A percentile compares a stretch with the other conserved stretches of the same genome.
Evolutionary conservation across 35 echinoderm and acorn worm species (phyloP).

Genomic region (Ptychodera flava): DNA sequence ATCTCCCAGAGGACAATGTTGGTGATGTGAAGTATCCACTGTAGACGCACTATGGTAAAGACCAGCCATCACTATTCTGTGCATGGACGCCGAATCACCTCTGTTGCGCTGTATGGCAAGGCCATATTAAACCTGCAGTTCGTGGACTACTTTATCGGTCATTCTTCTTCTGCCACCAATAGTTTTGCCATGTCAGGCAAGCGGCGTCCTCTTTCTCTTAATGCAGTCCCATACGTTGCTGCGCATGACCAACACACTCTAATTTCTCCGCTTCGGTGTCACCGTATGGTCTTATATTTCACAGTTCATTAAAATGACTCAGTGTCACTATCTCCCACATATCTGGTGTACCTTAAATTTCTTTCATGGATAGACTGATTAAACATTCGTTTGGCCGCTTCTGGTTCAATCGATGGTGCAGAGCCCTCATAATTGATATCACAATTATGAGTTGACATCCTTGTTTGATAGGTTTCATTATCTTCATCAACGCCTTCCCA

Average conservation of each 20-base stretch:
- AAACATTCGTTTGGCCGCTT: conserved; percentile 3
- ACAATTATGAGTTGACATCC: conserved; percentile 5
- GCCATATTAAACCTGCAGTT: conserved; percentile 28
- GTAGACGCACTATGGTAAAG: conserved; percentile 23
- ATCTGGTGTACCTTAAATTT: conserved; percentile 4
- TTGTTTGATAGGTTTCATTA: not conserved
- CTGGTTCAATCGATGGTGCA: conserved; percentile 6
- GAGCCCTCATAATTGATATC: conserved; percentile 7
- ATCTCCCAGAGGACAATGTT: not conserved
- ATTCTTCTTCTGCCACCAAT: conserved; percentile 16
- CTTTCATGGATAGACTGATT: not conserved
- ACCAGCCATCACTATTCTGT: not conserved
- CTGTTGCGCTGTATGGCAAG: conserved; percentile 22
- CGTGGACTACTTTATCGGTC: conserved; percentile 29
- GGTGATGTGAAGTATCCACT: not conserved
- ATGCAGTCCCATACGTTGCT: conserved; percentile 13
- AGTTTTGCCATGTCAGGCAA: conserved; percentile 16
- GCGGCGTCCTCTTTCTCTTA: not conserved
- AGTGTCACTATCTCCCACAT: conserved; percentile 33
- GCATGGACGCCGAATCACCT: conserved; percentile 10
- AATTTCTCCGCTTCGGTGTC: conserved; percentile 17
- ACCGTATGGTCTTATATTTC: conserved; percentile 4
- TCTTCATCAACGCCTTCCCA: not conserved
- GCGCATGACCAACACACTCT: conserved; percentile 42
- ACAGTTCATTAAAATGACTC: conserved; percentile 28